Evolutionary conservation across 2,888 invertebrate species (phyloP).

Genomic region (Drosophila sordidula): DNA sequence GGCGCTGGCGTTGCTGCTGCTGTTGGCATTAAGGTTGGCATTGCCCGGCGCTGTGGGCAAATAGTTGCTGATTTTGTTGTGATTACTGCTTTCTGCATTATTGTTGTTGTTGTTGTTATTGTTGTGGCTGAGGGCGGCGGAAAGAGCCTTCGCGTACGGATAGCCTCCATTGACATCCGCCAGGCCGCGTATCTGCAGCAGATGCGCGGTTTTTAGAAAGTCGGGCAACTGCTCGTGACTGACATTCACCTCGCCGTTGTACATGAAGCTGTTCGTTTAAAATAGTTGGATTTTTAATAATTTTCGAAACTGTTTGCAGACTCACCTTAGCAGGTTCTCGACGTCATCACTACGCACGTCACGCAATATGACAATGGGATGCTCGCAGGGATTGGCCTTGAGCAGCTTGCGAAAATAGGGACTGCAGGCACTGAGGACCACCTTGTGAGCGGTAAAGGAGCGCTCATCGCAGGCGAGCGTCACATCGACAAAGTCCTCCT

Average conservation of each 20-base stretch:
- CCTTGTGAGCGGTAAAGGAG: slow-evolving; percentile 95
- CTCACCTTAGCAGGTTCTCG: slow-evolving; percentile 92
- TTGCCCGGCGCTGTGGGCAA: slow-evolving; percentile 70
- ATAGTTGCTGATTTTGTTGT: slow-evolving; percentile 69
- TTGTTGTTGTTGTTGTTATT: slow-evolving; percentile 67
- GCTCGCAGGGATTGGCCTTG: slow-evolving; percentile 95
- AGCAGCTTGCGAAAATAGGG: slow-evolving; percentile 95
- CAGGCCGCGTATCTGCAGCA: slow-evolving; percentile 93
- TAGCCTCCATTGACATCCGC: slow-evolving; percentile 89
- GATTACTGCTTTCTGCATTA: slow-evolving; percentile 59
- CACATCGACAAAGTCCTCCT: slow-evolving; percentile 97
- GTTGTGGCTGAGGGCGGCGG: slow-evolving; percentile 67
- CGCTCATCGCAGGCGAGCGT: slow-evolving; percentile 96
- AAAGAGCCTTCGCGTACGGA: slow-evolving; percentile 68
- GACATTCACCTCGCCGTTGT: slow-evolving; percentile 95
- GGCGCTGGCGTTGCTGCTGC: slow-evolving; percentile 42
- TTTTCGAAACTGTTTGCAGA: neutral
- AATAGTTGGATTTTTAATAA: neutral
- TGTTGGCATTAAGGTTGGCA: slow-evolving; percentile 34
- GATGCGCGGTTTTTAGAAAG: slow-evolving; percentile 94
- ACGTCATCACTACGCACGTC: slow-evolving; percentile 94
- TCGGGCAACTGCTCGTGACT: slow-evolving; percentile 94
- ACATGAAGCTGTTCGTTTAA: slow-evolving; percentile 90
- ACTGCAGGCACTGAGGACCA: slow-evolving; percentile 96
- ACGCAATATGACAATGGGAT: slow-evolving; percentile 94